These are phyloP conservation scores for Orbicella faveolata DNA, from an alignment of 64 coral and sea anemone species.

Conservation along the genomic window DNA sequence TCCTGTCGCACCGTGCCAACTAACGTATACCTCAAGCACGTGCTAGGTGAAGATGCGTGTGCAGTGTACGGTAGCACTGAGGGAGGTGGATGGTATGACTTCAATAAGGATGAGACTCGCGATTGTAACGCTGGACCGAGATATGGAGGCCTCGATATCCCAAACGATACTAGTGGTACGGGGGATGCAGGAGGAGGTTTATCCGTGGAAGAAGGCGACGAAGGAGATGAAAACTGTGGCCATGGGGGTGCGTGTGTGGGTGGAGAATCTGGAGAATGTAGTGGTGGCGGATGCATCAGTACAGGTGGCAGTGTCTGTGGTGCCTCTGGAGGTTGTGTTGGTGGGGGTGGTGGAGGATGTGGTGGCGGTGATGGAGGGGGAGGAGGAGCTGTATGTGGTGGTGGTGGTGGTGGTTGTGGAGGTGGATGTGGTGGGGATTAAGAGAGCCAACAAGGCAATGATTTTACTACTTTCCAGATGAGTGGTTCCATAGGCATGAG, in stretches of 20 bases:
- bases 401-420: neutral
- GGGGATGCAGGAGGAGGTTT: neutral
- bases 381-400: neutral
- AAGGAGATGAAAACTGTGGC: neutral
- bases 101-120: neutral
- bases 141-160: too few relatives aligned
- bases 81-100: neutral
- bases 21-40: neutral
- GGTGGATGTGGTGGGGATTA: neutral
- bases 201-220: neutral
- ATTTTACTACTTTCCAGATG: too few relatives aligned
- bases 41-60: neutral
- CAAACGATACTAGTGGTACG: neutral
- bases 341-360: neutral
- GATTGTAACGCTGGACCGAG: neutral
- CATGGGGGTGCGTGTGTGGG: neutral
- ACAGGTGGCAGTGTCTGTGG: neutral
- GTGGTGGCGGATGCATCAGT: neutral
- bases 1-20: slow-evolving; percentile 3
- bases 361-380: neutral
- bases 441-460: too few relatives aligned
- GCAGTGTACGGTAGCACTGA: neutral
- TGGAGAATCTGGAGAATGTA: neutral
- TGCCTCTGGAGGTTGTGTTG: neutral
- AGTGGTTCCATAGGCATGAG: too few relatives aligned